Conservation (phyloP, 2,797 vertebrate species). For the Thalassophryne amazonica region DNA sequence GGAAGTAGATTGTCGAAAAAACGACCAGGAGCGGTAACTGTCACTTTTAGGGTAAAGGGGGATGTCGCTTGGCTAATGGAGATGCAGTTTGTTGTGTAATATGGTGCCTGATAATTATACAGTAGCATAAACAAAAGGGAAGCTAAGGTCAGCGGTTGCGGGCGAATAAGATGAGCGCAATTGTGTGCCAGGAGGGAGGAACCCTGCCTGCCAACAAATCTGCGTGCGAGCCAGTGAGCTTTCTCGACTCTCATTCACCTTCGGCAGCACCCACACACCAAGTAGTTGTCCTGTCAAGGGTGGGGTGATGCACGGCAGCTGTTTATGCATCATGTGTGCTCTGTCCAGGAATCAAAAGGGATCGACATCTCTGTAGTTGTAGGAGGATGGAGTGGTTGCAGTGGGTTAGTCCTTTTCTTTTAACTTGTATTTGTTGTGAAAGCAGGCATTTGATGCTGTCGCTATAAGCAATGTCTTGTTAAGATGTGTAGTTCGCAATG, state of each 20-base stretch:
- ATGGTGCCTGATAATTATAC: neutral
- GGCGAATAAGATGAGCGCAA: conserved; percentile 62
- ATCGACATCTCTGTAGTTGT: conserved; percentile 47
- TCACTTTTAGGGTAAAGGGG: conserved; percentile 34
- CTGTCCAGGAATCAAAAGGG: conserved; percentile 22
- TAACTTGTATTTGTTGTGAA: conserved; percentile 47
- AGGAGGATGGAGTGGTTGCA: conserved; percentile 62
- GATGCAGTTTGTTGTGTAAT: neutral
- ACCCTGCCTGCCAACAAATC: conserved; percentile 51
- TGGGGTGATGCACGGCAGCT: conserved; percentile 57
- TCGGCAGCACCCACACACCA: conserved; percentile 64
- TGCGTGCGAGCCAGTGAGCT: conserved; percentile 55
- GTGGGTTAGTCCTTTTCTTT: conserved; percentile 26
- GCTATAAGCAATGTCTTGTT: conserved; percentile 9
- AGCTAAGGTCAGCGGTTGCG: conserved; percentile 54
- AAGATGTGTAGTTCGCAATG: conserved; percentile 2
- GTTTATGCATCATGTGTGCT: conserved; percentile 24
- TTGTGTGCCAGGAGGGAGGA: conserved; percentile 64
- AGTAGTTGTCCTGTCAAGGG: conserved; percentile 68
- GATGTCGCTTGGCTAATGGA: neutral
- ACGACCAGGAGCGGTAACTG: conserved; percentile 36
- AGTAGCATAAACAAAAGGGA: conserved; percentile 8
- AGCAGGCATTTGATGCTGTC: conserved; percentile 33
- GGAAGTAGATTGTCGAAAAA: conserved; percentile 71
- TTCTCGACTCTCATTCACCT: conserved; percentile 72